These are phyloP conservation scores for Eupsilia transversa DNA, from an alignment of 2,888 invertebrate genomes.

Conservation along the genomic window DNA sequence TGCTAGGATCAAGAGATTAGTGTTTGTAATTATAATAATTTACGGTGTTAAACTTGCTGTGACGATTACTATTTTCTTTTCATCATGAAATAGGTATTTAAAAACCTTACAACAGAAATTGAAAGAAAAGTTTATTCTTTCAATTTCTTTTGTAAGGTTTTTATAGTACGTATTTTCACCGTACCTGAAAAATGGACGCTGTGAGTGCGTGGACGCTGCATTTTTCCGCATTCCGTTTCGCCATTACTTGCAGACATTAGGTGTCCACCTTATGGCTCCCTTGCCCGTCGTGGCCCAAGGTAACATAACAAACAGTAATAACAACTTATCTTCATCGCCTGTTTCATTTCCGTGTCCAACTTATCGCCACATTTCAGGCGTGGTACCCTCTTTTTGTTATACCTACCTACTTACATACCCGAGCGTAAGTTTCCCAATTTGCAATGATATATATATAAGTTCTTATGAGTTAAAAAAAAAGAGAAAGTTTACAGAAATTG, in stretches of 20 bases:
- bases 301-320: slow-evolving; percentile 80
- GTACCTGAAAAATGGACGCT: slow-evolving; percentile 14
- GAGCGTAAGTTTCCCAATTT: slow-evolving; percentile 42
- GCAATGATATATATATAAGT: slow-evolving; percentile 2
- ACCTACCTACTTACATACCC: slow-evolving; percentile 48
- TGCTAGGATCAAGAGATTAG: slow-evolving; percentile 41
- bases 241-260: slow-evolving; percentile 61
- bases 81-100: background rate
- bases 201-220: slow-evolving; percentile 19
- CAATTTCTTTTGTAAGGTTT: background rate
- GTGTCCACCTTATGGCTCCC: slow-evolving; percentile 56
- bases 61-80: background rate
- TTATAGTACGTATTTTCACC: background rate
- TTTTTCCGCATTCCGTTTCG: slow-evolving; percentile 38
- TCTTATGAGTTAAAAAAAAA: background rate
- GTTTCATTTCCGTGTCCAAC: slow-evolving; percentile 81
- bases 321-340: slow-evolving; percentile 84
- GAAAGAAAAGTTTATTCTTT: too few relatives aligned
- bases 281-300: slow-evolving; percentile 63
- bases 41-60: background rate
- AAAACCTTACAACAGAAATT: too few relatives aligned
- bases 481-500: background rate
- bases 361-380: slow-evolving; percentile 79
- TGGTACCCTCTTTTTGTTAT: slow-evolving; percentile 67
- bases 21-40: background rate